A percentile compares a stretch with the other conserved stretches of the same genome.
These are phyloP conservation scores for Lacanobia wlatinum DNA, from an alignment of 2,888 invertebrate species.

Conservation along the genomic window DNA sequence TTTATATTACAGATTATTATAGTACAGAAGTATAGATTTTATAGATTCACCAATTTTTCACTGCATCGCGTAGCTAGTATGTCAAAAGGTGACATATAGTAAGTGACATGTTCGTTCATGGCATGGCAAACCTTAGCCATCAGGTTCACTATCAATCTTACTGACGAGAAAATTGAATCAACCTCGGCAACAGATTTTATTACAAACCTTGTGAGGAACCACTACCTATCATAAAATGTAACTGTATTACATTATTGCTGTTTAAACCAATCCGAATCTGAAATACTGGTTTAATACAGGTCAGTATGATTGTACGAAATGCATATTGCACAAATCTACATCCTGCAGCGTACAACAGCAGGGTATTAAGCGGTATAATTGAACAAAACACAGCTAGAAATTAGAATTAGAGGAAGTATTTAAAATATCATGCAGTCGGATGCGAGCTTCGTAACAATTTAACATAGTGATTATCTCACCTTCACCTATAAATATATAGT, in stretches of 20 bases:
- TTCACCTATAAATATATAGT: conserved; percentile 68
- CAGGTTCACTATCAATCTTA: not conserved
- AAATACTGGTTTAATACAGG: conserved; percentile 51
- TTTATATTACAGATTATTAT: no score
- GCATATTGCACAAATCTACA: conserved; percentile 48
- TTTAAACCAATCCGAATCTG: conserved; percentile 24
- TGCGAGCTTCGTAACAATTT: conserved; percentile 22
- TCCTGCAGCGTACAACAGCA: conserved; percentile 36
- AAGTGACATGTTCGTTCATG: no score
- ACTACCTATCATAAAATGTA: not conserved
- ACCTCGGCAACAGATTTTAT: not conserved
- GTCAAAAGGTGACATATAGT: no score
- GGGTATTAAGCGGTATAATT: conserved; percentile 15
- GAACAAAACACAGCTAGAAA: conserved; percentile 2
- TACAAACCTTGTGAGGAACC: not conserved
- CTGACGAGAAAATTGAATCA: not conserved
- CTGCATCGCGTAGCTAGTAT: no score
- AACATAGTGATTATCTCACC: conserved; percentile 52
- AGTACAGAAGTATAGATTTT: no score
- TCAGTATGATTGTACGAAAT: conserved; percentile 40
- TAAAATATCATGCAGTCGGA: conserved; percentile 31
- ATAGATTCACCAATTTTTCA: no score
- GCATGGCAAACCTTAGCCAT: not conserved
- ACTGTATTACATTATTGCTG: conserved; percentile 29
- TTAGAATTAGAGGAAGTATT: conserved; percentile 32